Evolutionary conservation across 1,140 invertebrate species (phyloP), one percentile per base, ranked within the genome.

Genomic region (Formica exsecta): DNA sequence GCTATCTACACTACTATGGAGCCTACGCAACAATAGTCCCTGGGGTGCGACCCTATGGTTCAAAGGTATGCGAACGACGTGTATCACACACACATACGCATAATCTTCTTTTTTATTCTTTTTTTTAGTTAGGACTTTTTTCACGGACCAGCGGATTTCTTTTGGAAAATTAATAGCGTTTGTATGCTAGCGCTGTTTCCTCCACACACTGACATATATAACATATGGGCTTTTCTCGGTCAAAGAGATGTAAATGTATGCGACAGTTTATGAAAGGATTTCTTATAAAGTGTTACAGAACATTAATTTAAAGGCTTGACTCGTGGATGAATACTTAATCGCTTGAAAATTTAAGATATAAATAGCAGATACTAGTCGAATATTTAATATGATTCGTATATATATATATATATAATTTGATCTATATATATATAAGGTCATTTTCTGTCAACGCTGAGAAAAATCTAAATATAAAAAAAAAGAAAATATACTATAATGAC

Each of bases 91-190:
- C 32, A 32, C 32, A 32, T 32, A 32, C 32, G 32, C 75, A 88
- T 92, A 71, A 88, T 89, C 89, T 86, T 51, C 41, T 87, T 88
- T 92, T 91, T 87, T 90, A 85, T 80, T 86, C 80, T 83, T 89
- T 71, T 74, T 84, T 86, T 90, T 90, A 87, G 73, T 65, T 86
- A 87, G 74, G 5, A 91, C 89, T 94, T 90, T 29, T 94, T 95
- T 95, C 91, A 95, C 93, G 93, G 93, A 81, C 87, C 91, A 91
- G 87, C 92, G 92, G 85, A 93, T 93, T 94, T 90, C 90, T 93
- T 94, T 93, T 89, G 84, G 80, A 79, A 93, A 95, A 95, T 95
- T 94, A 94, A 94, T 94, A 92, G 91, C 88, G 79, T 93, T 95
- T 93, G 90, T 93, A 93, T 93, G 92, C 88, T 90, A 87, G 92